Conservation (phyloP, 1,140 invertebrate species). For the Drosophila pandora region DNA sequence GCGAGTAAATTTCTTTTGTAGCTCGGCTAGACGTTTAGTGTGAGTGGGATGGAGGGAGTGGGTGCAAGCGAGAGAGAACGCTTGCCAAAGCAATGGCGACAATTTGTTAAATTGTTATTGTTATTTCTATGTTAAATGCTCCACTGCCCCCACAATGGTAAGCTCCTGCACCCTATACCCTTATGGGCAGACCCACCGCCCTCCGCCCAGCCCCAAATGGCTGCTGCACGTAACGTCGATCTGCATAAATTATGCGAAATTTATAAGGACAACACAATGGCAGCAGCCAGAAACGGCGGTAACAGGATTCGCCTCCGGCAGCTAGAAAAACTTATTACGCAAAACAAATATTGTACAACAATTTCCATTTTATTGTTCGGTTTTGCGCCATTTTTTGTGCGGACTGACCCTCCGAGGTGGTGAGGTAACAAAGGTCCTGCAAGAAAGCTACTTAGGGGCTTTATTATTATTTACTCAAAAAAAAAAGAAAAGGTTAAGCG, state of each 20-base stretch:
- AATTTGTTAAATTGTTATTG: constrained; percentile 83
- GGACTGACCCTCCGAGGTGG: constrained; percentile 1
- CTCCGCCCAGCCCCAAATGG: constrained; percentile 9
- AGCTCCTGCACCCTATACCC: not conserved
- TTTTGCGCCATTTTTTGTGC: constrained; percentile 9
- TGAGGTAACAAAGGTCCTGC: constrained; percentile 9
- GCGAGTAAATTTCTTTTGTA: constrained; percentile 77
- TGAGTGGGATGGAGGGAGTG: constrained; percentile 8
- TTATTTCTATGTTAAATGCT: constrained; percentile 82
- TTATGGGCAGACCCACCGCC: not conserved
- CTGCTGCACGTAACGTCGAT: constrained; percentile 78
- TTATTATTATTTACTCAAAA: not conserved
- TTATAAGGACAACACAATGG: constrained; percentile 71
- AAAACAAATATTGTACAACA: constrained; percentile 75
- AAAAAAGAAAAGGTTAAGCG: constrained; percentile 9
- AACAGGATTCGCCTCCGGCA: constrained; percentile 23
- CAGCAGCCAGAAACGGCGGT: constrained; percentile 9
- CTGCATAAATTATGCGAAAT: constrained; percentile 81
- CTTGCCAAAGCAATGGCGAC: constrained; percentile 58
- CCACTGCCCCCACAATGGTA: constrained; percentile 69
- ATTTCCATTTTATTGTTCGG: constrained; percentile 61
- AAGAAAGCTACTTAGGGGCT: constrained; percentile 18
- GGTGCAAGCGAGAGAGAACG: constrained; percentile 1
- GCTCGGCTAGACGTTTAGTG: constrained; percentile 67
- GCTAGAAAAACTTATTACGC: constrained; percentile 71